These are phyloP conservation scores for Drosophila murphyi DNA, from an alignment of 1,140 invertebrate genomes.

Conservation along the genomic window DNA sequence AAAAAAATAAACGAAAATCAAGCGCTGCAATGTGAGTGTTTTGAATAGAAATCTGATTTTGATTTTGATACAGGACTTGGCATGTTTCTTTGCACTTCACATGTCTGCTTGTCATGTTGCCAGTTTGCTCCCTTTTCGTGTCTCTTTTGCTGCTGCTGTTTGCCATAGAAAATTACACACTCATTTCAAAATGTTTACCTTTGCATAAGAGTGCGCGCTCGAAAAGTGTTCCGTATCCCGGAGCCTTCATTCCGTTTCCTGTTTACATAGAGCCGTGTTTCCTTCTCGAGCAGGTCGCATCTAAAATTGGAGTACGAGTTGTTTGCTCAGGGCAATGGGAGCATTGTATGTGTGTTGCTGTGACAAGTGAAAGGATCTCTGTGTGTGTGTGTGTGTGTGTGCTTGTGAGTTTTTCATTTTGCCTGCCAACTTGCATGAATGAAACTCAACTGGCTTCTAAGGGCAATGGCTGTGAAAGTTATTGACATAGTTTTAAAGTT, in stretches of 20 bases:
- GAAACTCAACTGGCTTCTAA: conserved; percentile 14
- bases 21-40: conserved; percentile 45
- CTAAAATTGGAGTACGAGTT: conserved; percentile 61
- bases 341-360: conserved; percentile 29
- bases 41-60: conserved; percentile 52
- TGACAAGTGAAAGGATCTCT: conserved; percentile 77
- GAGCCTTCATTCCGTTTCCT: conserved; percentile 69
- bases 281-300: conserved; percentile 5
- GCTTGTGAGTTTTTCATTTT: conserved; percentile 14
- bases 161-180: conserved; percentile 80
- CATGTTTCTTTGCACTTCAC: conserved; percentile 53
- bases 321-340: conserved; percentile 63
- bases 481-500: conserved; percentile 32
- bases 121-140: conserved; percentile 28
- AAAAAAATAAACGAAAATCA: background rate
- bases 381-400: conserved; percentile 1
- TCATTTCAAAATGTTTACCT: conserved; percentile 76
- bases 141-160: conserved; percentile 48
- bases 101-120: conserved; percentile 6
- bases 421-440: conserved; percentile 6
- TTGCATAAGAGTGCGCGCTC: conserved; percentile 53
- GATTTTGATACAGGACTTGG: conserved; percentile 31
- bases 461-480: conserved; percentile 37
- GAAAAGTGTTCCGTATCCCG: conserved; percentile 46
- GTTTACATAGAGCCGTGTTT: conserved; percentile 53